Conservation (phyloP, 2,113 vertebrate species). For the Bos javanicus region DNA sequence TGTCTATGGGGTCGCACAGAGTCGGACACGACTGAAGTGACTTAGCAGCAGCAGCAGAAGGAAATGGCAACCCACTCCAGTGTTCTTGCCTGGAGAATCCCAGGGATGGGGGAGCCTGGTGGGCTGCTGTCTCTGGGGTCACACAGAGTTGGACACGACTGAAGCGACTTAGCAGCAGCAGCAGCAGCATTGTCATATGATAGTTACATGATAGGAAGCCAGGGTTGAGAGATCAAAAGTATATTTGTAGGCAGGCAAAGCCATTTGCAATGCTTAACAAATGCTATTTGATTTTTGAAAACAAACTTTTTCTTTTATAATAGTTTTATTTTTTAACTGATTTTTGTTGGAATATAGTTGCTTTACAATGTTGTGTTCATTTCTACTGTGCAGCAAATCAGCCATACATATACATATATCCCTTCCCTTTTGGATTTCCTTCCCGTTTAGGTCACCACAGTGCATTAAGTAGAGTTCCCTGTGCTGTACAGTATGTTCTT, state of each 20-base stretch:
- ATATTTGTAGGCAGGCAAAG: neutral
- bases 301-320: neutral
- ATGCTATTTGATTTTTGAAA: neutral
- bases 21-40: too few species aligned
- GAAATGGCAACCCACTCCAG: too few species aligned
- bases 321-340: neutral
- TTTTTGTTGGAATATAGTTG: neutral
- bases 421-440: neutral
- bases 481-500: neutral
- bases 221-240: neutral
- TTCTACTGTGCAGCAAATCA: neutral
- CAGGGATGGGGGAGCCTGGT: too few species aligned
- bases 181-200: neutral
- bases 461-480: neutral
- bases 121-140: too few species aligned
- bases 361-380: neutral
- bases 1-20: too few species aligned
- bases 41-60: too few species aligned
- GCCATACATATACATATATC: neutral
- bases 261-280: neutral
- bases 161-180: too few species aligned
- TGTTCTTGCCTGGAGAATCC: too few species aligned
- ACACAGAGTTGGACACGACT: too few species aligned
- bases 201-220: neutral
- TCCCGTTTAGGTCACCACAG: neutral